phyloP scores from a whole-genome alignment of 2,797 vertebrate species.

The Phoebastria nigripes region DNA sequence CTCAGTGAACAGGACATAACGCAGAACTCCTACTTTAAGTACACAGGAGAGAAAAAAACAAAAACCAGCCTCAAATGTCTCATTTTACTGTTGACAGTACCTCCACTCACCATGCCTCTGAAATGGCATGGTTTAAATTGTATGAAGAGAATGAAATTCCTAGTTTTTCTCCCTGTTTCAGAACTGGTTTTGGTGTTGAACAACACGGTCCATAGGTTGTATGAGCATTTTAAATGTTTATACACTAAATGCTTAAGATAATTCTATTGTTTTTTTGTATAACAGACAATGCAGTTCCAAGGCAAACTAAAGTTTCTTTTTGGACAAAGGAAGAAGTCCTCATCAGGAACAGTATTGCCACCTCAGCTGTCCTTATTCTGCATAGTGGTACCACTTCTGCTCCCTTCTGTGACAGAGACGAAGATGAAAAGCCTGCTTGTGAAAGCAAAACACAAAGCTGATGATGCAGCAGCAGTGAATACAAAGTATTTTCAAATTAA shows the following conservation, averaged over 20 bases:
- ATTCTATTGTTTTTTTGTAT: background rate
- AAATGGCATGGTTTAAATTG: background rate
- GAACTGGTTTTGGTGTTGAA: background rate
- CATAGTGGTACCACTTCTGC: slow-evolving; percentile 86
- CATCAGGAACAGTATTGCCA: slow-evolving; percentile 79
- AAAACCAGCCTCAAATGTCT: background rate
- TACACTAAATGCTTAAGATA: background rate
- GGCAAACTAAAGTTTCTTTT: slow-evolving; percentile 91
- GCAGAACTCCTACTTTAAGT: background rate
- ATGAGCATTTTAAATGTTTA: background rate
- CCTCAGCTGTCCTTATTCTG: slow-evolving; percentile 93
- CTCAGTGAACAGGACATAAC: accelerated
- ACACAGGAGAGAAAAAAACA: background rate
- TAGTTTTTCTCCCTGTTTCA: background rate
- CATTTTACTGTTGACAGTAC: background rate
- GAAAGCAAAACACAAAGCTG: slow-evolving; percentile 83
- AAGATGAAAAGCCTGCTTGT: slow-evolving; percentile 86
- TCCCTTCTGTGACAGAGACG: slow-evolving; percentile 81
- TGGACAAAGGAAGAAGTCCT: slow-evolving; percentile 89
- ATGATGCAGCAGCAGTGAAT: slow-evolving; percentile 60
- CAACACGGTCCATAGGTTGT: background rate
- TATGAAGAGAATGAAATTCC: background rate
- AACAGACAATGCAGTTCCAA: slow-evolving; percentile 95
- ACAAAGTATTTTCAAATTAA: slow-evolving; percentile 76
- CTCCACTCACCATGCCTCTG: background rate